Conservation (phyloP, 2,888 invertebrate species). For the Himalopsyche japonica region DNA sequence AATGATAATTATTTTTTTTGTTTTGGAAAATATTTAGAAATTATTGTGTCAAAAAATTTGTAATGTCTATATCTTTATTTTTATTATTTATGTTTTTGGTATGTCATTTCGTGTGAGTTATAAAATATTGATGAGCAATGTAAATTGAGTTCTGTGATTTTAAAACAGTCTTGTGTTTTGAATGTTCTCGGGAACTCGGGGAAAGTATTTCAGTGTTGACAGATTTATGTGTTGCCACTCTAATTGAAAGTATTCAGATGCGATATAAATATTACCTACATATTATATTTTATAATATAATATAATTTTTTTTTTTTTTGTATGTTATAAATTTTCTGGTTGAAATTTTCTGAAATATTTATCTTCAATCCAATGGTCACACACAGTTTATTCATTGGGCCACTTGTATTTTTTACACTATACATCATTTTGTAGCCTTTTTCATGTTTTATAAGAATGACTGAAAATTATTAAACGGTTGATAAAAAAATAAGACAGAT, state of each 20-base stretch:
- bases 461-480: constrained; percentile 37
- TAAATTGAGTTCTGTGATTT: not conserved
- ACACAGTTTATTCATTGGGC: constrained; percentile 10
- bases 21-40: not conserved
- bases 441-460: constrained; percentile 41
- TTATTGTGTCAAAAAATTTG: not conserved
- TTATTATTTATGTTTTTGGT: not conserved
- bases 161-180: not conserved
- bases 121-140: not conserved
- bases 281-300: not conserved
- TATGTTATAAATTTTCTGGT: not conserved
- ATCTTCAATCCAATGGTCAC: not conserved
- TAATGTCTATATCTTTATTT: not conserved
- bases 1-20: not conserved
- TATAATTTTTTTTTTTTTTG: not conserved
- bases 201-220: not conserved
- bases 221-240: not conserved
- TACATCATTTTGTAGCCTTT: constrained; percentile 32
- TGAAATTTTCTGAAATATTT: not conserved
- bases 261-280: not conserved
- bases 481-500: constrained; percentile 27
- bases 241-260: not conserved
- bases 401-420: constrained; percentile 18
- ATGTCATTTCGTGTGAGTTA: not conserved
- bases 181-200: not conserved